Evolutionary conservation across 1,140 invertebrate species (phyloP), one percentile per base, ranked within the genome.

Genomic region (Medauroidea extradentata): DNA sequence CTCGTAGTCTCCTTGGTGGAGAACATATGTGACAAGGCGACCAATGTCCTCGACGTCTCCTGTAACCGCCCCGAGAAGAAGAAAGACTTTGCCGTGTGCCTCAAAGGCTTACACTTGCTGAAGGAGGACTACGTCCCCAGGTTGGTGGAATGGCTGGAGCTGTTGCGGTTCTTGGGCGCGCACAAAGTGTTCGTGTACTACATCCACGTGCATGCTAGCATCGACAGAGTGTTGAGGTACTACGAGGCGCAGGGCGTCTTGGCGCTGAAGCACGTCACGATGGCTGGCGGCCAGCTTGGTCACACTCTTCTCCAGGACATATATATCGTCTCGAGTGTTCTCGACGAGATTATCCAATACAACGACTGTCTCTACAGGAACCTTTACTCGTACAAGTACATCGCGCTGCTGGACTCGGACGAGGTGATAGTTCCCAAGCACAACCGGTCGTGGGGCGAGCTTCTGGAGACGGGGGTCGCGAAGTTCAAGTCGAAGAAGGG

Each of bases 141-240:
- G 11, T 75, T 97, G 4, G 84, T 96, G n/a, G 94, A 97, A 73
- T 98, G 94, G 94, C 89, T 97, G 59, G 93, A 96, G 73, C 76
- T 95, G 42, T 76, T 97, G 1, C 81, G 83, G 24, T 79, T 94
- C 3, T 77, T 97, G 5, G 94, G 94, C 2, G 94, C 93, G 0
- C 88, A 95, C 69, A 95, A 95, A 71, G 86, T 97, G 48, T 95
- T 91, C 71, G 87, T 97, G 63, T 97, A 97, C 69, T 85, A 94
- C 64, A 78, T 96, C 13, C 89, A 83, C 58, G 86, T 96, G 0
- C 93, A 96, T 73, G 89, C 90, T 0, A 95, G 95, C 68, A 91
- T 96, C 16, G 88, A 83, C 7, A 94, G 94, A 73, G 89, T 96
- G 0, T 75, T 97, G 4, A 79, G 86, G 19, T 83, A 95, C 70